These are phyloP conservation scores for Callocephalon fimbriatum DNA, from an alignment of 2,113 vertebrate species.

Conservation along the genomic window DNA sequence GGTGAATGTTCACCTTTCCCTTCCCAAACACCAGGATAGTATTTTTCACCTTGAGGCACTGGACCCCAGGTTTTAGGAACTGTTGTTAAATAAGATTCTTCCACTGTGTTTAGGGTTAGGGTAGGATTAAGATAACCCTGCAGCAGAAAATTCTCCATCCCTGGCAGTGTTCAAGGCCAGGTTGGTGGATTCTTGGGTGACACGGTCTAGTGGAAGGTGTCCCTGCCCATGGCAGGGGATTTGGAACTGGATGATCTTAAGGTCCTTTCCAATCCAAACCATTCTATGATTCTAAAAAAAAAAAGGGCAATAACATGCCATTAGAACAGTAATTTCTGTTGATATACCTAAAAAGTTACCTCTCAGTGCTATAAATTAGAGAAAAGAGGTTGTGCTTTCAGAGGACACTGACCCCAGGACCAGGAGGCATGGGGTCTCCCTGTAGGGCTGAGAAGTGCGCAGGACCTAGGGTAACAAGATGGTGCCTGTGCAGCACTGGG, in stretches of 20 bases:
- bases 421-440: not conserved
- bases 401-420: not conserved
- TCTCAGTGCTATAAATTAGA: not conserved
- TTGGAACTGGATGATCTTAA: not conserved
- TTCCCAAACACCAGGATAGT: not conserved
- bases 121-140: not conserved
- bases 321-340: not conserved
- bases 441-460: not conserved
- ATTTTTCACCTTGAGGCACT: not conserved
- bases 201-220: not conserved
- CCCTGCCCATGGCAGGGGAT: not conserved
- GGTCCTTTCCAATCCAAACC: not conserved
- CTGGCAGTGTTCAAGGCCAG: not conserved
- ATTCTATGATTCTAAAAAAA: not conserved
- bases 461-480: not conserved
- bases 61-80: not conserved
- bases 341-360: not conserved
- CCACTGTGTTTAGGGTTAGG: not conserved
- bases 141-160: not conserved
- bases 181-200: not conserved
- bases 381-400: not conserved
- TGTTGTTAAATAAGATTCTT: not conserved
- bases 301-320: rapidly evolving
- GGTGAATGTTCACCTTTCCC: not conserved
- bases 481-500: rapidly evolving